phyloP scores from a whole-genome alignment of 2,888 invertebrate genomes.

The Himalopsyche anomala region DNA sequence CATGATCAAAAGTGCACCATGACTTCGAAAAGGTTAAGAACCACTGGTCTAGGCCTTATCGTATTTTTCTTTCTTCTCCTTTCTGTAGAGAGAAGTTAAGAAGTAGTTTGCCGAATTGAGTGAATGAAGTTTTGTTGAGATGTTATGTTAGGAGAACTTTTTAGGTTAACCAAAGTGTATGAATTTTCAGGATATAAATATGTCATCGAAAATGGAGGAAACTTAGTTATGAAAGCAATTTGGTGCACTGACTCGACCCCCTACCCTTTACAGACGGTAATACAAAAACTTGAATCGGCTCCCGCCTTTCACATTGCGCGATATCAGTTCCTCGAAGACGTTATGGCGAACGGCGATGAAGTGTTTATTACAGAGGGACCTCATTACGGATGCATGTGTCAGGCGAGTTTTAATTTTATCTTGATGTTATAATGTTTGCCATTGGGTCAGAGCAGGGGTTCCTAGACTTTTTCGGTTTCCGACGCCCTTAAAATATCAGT shows the following conservation, averaged over 20 bases:
- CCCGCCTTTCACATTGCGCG: slow-evolving; percentile 62
- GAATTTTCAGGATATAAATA: slow-evolving; percentile 52
- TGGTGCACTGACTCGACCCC: slow-evolving; percentile 81
- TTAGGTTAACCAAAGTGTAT: neutral
- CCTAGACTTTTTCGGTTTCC: no score
- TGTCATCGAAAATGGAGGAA: slow-evolving; percentile 72
- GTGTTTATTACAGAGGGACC: slow-evolving; percentile 87
- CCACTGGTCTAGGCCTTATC: no score
- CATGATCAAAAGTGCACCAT: no score
- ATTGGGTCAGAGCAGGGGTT: no score
- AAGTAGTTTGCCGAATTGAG: no score
- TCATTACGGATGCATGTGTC: slow-evolving; percentile 88
- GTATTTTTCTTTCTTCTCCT: no score
- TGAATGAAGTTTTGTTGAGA: no score
- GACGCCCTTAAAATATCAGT: no score
- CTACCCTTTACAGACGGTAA: slow-evolving; percentile 84
- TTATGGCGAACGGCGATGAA: slow-evolving; percentile 81
- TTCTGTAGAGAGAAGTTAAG: no score
- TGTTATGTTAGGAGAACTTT: no score
- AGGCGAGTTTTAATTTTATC: slow-evolving; percentile 74
- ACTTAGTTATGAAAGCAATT: slow-evolving; percentile 81
- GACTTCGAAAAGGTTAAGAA: no score
- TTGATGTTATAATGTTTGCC: no score
- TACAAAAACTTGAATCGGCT: slow-evolving; percentile 68
- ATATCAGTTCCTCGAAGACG: slow-evolving; percentile 70